These are phyloP conservation scores for Hirtodrosophila duncani DNA, from an alignment of 2,888 invertebrate species.

Conservation along the genomic window DNA sequence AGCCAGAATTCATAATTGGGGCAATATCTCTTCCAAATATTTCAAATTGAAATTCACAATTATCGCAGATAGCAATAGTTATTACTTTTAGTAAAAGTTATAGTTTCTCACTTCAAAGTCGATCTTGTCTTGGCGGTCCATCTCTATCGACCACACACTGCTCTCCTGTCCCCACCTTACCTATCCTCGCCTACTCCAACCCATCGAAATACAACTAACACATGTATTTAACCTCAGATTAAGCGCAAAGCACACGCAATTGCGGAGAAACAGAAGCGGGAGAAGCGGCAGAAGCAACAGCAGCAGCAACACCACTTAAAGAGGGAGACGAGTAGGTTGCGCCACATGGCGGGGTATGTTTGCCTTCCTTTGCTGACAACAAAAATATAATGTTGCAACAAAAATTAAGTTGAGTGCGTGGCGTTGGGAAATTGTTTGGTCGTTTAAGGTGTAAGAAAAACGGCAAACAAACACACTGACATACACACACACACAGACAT, in stretches of 20 bases:
- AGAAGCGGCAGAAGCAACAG: too few relatives aligned
- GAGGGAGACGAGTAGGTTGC: too few relatives aligned
- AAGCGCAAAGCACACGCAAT: constrained; percentile 49
- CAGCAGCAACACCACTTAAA: too few relatives aligned
- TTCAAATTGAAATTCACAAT: too few relatives aligned
- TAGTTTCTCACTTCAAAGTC: too few relatives aligned
- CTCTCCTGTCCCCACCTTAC: neutral
- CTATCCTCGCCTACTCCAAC: neutral
- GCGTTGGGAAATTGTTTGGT: constrained; percentile 59
- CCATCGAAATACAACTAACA: constrained; percentile 26
- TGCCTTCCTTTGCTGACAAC: constrained; percentile 22
- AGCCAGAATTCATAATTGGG: too few relatives aligned
- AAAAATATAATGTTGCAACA: constrained; percentile 65
- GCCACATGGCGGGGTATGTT: neutral
- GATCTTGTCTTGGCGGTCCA: too few relatives aligned
- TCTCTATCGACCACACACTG: neutral
- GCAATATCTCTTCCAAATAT: too few relatives aligned
- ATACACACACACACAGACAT: constrained; percentile 24
- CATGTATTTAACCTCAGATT: constrained; percentile 65
- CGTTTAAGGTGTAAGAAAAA: constrained; percentile 58
- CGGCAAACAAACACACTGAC: constrained; percentile 12
- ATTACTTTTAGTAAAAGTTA: too few relatives aligned
- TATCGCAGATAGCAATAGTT: too few relatives aligned
- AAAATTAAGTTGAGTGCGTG: constrained; percentile 70
- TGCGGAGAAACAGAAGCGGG: neutral